Percentiles rank a stretch among this genome's conserved stretches.
phyloP scores from a whole-genome alignment of 2,797 vertebrate species.

The Protonibea diacanthus region DNA sequence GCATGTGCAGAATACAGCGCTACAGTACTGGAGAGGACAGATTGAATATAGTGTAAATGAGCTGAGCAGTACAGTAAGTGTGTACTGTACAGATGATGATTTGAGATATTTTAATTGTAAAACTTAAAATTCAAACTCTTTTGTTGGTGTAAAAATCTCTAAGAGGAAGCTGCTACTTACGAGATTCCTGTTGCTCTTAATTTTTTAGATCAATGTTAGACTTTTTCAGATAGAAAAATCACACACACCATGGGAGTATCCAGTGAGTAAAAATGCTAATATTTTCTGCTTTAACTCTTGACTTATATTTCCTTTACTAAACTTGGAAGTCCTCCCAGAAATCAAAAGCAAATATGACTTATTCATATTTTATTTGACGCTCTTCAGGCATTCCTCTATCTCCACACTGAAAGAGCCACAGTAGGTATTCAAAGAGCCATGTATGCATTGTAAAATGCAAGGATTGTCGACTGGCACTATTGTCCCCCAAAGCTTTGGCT shows the following conservation, averaged over 20 bases:
- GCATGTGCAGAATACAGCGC: slow-evolving; percentile 17
- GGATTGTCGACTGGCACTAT: slow-evolving; percentile 54
- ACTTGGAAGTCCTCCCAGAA: slow-evolving; percentile 50
- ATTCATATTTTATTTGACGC: slow-evolving; percentile 50
- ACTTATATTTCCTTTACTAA: slow-evolving; percentile 5
- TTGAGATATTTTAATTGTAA: slow-evolving; percentile 30
- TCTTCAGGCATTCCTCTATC: not conserved
- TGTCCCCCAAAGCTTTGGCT: slow-evolving; percentile 73
- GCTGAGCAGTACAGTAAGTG: not conserved
- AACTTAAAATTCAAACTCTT: slow-evolving; percentile 5
- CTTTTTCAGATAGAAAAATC: slow-evolving; percentile 28
- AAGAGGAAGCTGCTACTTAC: not conserved
- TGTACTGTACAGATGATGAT: not conserved
- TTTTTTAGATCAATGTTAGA: slow-evolving; percentile 3
- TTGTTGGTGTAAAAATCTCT: not conserved
- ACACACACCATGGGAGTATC: slow-evolving; percentile 20
- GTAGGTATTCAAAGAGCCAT: slow-evolving; percentile 31
- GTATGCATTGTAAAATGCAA: slow-evolving; percentile 52
- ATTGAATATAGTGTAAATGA: slow-evolving; percentile 26
- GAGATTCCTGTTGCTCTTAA: slow-evolving; percentile 4
- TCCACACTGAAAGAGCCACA: slow-evolving; percentile 1
- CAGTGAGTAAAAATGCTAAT: slow-evolving; percentile 51
- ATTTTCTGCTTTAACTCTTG: slow-evolving; percentile 29
- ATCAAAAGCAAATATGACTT: slow-evolving; percentile 44
- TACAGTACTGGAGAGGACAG: not conserved